phyloP scores from a whole-genome alignment of 2,888 invertebrate genomes.

The Prosopocoilus inquinatus region DNA sequence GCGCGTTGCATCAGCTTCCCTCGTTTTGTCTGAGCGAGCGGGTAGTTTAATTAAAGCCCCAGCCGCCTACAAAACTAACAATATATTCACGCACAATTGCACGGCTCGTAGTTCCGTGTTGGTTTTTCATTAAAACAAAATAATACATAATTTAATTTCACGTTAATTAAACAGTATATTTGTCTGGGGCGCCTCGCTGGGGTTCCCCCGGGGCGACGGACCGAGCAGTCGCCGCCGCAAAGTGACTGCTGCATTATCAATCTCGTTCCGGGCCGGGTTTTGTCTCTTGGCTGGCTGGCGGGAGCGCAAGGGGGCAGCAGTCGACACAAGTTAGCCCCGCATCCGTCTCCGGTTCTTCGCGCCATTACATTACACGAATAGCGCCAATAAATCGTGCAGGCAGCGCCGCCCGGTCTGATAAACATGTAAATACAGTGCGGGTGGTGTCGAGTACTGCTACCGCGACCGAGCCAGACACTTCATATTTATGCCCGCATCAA shows the following conservation, averaged over 20 bases:
- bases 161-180: constrained; percentile 4
- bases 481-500: constrained; percentile 45
- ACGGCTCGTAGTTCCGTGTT: constrained; percentile 18
- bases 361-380: constrained; percentile 44
- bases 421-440: constrained; percentile 44
- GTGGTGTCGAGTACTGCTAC: constrained; percentile 24
- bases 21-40: constrained; percentile 20
- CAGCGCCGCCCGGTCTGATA: constrained; percentile 44
- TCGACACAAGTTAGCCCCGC: constrained; percentile 40
- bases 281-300: constrained; percentile 14
- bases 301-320: constrained; percentile 22
- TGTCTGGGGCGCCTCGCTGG: neutral
- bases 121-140: constrained; percentile 10
- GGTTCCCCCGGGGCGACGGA: too few relatives aligned
- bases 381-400: constrained; percentile 42
- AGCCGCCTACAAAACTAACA: constrained; percentile 24
- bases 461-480: constrained; percentile 36
- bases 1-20: constrained; percentile 22
- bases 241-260: neutral
- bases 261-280: neutral
- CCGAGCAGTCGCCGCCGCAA: neutral
- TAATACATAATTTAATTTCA: constrained; percentile 4
- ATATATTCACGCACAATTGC: constrained; percentile 24
- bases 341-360: constrained; percentile 46
- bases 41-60: constrained; percentile 25